phyloP scores from a whole-genome alignment of 2,797 vertebrate genomes.

The Philypnodon macrostomus region DNA sequence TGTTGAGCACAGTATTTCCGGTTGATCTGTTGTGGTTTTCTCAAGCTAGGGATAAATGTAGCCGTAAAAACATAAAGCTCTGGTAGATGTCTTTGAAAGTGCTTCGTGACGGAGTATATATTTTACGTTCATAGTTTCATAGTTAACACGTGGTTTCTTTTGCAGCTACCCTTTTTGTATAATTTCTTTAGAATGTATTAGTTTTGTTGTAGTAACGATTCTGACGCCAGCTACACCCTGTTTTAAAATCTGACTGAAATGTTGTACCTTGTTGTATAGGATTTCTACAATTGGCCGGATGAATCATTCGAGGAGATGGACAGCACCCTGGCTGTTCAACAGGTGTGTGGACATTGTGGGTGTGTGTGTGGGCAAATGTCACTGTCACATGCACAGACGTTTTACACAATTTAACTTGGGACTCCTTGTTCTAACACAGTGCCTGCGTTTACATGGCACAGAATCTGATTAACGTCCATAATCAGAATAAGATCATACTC shows the following conservation, averaged over 20 bases:
- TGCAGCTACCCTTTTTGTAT: background rate
- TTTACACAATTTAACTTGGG: background rate
- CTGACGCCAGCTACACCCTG: background rate
- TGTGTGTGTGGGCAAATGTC: background rate
- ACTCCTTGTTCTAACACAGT: background rate
- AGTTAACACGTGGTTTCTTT: no score
- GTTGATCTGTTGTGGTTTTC: no score
- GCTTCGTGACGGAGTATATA: background rate
- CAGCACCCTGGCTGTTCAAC: slow-evolving; percentile 95
- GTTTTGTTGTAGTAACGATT: background rate
- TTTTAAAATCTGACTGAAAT: slow-evolving; percentile 13
- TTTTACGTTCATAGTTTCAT: no score
- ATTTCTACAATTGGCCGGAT: slow-evolving; percentile 99
- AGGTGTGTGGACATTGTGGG: slow-evolving; percentile 77
- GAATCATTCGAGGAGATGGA: slow-evolving; percentile 99
- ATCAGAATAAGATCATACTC: no score
- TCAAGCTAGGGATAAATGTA: background rate
- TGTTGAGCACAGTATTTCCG: background rate
- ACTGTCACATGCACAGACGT: background rate
- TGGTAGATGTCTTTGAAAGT: background rate
- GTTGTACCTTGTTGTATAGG: slow-evolving; percentile 70
- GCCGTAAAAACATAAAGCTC: background rate
- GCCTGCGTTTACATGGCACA: no score
- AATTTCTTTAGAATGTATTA: background rate
- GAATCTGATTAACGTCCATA: no score